A percentile compares a stretch with the other conserved stretches of the same genome.
These are phyloP conservation scores for Pygoscelis adeliae DNA, from an alignment of 2,113 vertebrate genomes.

Conservation along the genomic window DNA sequence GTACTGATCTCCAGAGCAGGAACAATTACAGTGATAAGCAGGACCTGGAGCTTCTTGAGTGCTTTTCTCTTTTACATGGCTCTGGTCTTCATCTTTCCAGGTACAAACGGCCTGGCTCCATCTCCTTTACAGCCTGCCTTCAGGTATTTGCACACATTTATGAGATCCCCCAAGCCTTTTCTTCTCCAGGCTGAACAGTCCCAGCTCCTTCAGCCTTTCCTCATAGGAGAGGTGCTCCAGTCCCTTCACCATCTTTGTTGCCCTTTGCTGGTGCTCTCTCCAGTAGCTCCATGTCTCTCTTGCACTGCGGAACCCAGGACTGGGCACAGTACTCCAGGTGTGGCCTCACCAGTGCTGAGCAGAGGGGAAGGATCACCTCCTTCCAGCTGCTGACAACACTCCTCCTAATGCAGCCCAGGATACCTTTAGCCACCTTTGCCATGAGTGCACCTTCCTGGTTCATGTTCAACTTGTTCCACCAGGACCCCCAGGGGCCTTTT, in stretches of 20 bases:
- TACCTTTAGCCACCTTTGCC: accelerated
- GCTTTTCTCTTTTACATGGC: not conserved
- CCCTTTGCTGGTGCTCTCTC: not conserved
- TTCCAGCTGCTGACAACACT: not conserved
- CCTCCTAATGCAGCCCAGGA: not conserved
- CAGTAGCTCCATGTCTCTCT: not conserved
- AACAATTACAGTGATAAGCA: not conserved
- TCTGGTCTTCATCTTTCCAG: not conserved
- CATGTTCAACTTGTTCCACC: not conserved
- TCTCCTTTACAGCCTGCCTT: not conserved
- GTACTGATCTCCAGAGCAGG: not conserved
- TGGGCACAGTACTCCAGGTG: not conserved
- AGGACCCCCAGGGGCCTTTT: not conserved
- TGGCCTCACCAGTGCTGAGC: not conserved
- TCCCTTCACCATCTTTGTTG: accelerated
- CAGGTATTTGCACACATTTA: not conserved
- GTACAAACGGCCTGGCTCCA: not conserved
- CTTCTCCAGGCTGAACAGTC: not conserved
- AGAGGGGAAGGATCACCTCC: not conserved
- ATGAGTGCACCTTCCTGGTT: not conserved
- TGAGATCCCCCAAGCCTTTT: not conserved
- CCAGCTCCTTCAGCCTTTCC: not conserved
- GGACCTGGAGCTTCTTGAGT: not conserved
- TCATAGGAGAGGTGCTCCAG: not conserved
- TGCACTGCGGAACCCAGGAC: not conserved